Percentiles rank a stretch among this genome's conserved stretches.
phyloP scores from a whole-genome alignment of 2,888 invertebrate species.

The Eurytoma californica region DNA sequence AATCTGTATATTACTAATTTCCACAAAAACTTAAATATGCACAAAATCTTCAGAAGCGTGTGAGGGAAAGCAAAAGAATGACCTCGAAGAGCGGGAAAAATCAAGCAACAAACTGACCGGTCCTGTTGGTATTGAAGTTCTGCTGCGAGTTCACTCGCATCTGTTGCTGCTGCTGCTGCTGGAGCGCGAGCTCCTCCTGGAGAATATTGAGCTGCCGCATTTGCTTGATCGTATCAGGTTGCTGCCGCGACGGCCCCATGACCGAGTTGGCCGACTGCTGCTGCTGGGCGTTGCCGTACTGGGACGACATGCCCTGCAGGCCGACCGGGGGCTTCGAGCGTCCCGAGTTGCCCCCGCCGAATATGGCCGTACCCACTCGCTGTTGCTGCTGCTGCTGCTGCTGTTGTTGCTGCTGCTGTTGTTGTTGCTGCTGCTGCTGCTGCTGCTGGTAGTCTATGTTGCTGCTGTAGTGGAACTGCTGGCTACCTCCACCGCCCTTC shows the following conservation, averaged over 20 bases:
- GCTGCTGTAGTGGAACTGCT: conserved; percentile 39
- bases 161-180: conserved; percentile 49
- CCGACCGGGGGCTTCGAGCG: conserved; percentile 69
- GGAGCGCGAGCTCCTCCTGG: conserved; percentile 40
- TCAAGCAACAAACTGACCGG: conserved; percentile 19
- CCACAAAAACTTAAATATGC: too few species aligned
- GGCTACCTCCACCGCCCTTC: conserved; percentile 73
- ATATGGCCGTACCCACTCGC: conserved; percentile 65
- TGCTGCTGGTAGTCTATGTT: conserved; percentile 59
- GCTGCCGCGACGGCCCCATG: conserved; percentile 26
- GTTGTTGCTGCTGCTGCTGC: conserved; percentile 70
- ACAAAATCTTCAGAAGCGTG: too few species aligned
- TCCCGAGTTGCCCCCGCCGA: conserved; percentile 64
- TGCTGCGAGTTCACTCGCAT: conserved; percentile 37
- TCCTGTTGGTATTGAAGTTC: conserved; percentile 38
- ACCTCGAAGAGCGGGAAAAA: not conserved
- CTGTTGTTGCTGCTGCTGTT: too few species aligned
- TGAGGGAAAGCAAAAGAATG: too few species aligned
- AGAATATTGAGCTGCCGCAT: conserved; percentile 45
- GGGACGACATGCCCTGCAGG: conserved; percentile 25
- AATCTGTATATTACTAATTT: too few species aligned
- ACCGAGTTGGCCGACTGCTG: conserved; percentile 17
- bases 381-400: conserved; percentile 70
- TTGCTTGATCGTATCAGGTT: conserved; percentile 37
- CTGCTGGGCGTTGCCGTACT: conserved; percentile 21